phyloP scores from a whole-genome alignment of 2,888 invertebrate species.

The Papilio demoleus region DNA sequence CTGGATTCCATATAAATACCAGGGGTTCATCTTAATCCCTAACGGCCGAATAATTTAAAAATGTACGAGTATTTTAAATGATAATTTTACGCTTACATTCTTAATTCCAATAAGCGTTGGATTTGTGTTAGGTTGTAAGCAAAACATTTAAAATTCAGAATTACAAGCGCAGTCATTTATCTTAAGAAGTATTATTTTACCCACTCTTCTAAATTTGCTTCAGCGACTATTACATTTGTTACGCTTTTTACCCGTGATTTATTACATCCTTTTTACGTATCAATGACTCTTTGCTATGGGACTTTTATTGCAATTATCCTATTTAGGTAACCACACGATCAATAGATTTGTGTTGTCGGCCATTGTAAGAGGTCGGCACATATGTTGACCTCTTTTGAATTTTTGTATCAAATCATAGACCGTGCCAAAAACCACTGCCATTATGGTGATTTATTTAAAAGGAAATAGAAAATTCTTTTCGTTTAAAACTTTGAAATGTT shows the following conservation, averaged over 20 bases:
- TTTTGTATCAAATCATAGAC: slow-evolving; percentile 10
- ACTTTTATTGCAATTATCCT: slow-evolving; percentile 16
- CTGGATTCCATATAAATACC: too few relatives aligned
- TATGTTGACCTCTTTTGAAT: slow-evolving; percentile 10
- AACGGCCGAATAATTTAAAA: too few relatives aligned
- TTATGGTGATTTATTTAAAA: neutral
- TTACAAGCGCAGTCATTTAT: too few relatives aligned
- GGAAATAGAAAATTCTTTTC: neutral
- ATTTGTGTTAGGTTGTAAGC: too few relatives aligned
- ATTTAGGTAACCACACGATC: slow-evolving; percentile 17
- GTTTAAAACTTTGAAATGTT: neutral
- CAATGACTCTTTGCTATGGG: slow-evolving; percentile 10
- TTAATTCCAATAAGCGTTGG: too few relatives aligned
- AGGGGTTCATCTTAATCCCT: too few relatives aligned
- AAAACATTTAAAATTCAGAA: too few relatives aligned
- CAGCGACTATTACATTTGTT: neutral
- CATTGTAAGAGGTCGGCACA: neutral
- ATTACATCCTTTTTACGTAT: slow-evolving; percentile 10
- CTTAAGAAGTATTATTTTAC: too few relatives aligned
- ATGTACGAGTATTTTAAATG: too few relatives aligned
- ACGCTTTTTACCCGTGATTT: slow-evolving; percentile 11
- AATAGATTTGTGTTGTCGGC: neutral
- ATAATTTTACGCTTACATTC: too few relatives aligned
- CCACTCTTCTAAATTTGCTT: neutral
- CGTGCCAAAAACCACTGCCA: neutral